Conservation (phyloP, 2,797 vertebrate genomes). For the Pachyuromys duprasi region DNA sequence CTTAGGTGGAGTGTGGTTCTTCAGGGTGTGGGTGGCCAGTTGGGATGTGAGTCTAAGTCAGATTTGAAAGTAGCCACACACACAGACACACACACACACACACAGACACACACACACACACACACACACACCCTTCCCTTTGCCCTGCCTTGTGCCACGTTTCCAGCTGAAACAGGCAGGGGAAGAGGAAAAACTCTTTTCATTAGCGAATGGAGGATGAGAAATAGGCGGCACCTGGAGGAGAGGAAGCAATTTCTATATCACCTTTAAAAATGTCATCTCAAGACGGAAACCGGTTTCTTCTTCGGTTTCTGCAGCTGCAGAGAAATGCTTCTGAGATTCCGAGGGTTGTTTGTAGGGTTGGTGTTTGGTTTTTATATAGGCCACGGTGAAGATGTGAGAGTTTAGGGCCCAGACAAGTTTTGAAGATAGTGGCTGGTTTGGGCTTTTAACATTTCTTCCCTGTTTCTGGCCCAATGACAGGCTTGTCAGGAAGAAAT, state of each 20-base stretch:
- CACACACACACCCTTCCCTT: conserved; percentile 53
- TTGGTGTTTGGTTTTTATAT: conserved; percentile 40
- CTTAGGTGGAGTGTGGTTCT: conserved; percentile 24
- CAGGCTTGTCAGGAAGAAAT: background rate
- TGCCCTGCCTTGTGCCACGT: conserved; percentile 92
- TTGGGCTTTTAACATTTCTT: background rate
- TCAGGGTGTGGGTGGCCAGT: background rate
- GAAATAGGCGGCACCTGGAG: background rate
- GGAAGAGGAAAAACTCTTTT: conserved; percentile 75
- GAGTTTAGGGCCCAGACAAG: background rate
- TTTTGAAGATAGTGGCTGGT: no score
- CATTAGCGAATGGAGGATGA: conserved; percentile 68
- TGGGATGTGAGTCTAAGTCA: background rate
- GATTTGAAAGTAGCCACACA: conserved; percentile 53
- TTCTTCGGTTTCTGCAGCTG: background rate
- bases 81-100: no score
- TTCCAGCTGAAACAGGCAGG: conserved; percentile 87
- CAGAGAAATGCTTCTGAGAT: conserved; percentile 29
- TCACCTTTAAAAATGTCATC: conserved; percentile 58
- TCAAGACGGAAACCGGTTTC: conserved; percentile 37
- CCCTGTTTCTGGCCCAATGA: background rate
- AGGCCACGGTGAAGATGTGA: conserved; percentile 34
- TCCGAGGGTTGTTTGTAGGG: background rate
- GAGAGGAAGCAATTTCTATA: conserved; percentile 35
- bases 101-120: no score